A percentile compares a stretch with the other conserved stretches of the same genome.
phyloP scores from a whole-genome alignment of 1,140 invertebrate species.

The Lysiphlebus fabarum region DNA sequence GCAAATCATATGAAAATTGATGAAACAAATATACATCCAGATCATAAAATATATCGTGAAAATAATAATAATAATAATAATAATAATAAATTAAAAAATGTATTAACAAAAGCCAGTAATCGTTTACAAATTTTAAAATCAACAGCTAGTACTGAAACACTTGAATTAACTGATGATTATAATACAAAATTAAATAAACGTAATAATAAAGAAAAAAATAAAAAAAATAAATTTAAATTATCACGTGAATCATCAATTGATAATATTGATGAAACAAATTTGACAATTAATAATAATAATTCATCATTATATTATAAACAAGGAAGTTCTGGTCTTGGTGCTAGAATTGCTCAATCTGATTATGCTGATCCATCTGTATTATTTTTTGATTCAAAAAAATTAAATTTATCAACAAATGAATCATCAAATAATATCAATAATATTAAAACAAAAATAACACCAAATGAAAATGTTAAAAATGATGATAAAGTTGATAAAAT shows the following conservation, averaged over 20 bases:
- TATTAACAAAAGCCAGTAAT: constrained; percentile 46
- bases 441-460: constrained; percentile 1
- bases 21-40: constrained; percentile 61
- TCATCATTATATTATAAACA: constrained; percentile 62
- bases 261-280: constrained; percentile 37
- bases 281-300: constrained; percentile 17
- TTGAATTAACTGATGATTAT: constrained; percentile 47
- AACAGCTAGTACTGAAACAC: constrained; percentile 49
- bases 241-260: constrained; percentile 42
- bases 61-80: constrained; percentile 28
- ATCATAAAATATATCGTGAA: constrained; percentile 73
- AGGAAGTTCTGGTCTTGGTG: constrained; percentile 77
- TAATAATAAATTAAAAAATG: constrained; percentile 39
- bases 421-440: neutral
- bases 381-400: constrained; percentile 50
- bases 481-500: constrained; percentile 11
- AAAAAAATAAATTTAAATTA: constrained; percentile 34
- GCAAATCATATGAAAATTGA: constrained; percentile 48
- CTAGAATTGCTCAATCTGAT: constrained; percentile 81
- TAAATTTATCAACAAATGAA: constrained; percentile 1
- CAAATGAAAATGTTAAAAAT: neutral
- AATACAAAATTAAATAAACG: constrained; percentile 38
- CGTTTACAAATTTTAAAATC: constrained; percentile 44
- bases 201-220: constrained; percentile 35
- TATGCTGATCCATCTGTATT: constrained; percentile 76